phyloP scores from a whole-genome alignment of 2,888 invertebrate genomes.

The Ormyrus rosae region DNA sequence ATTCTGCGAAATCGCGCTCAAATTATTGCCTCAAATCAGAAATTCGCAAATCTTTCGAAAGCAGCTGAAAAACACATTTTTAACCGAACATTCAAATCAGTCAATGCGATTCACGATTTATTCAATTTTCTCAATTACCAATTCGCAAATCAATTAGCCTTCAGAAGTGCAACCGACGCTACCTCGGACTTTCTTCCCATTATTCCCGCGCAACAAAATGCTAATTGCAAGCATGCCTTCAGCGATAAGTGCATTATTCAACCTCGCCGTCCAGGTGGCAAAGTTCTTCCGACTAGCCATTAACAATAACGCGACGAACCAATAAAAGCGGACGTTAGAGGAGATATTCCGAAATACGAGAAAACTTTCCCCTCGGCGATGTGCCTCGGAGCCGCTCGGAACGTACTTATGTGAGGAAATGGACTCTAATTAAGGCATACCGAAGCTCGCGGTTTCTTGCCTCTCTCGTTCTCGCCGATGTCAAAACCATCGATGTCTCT shows the following conservation, averaged over 20 bases:
- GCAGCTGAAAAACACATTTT: too few species aligned
- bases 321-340: background rate
- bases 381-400: background rate
- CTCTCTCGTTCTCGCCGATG: background rate
- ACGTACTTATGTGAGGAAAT: slow-evolving; percentile 1
- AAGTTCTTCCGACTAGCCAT: background rate
- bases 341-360: slow-evolving; percentile 14
- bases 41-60: too few species aligned
- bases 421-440: slow-evolving; percentile 27
- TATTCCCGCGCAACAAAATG: background rate
- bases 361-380: slow-evolving; percentile 30
- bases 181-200: background rate
- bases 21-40: too few species aligned
- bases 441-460: background rate
- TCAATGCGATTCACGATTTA: too few species aligned
- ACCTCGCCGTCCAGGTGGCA: background rate
- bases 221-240: background rate
- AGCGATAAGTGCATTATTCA: background rate
- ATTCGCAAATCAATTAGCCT: too few species aligned
- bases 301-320: slow-evolving; percentile 30
- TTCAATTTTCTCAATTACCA: too few species aligned
- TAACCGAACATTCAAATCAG: too few species aligned
- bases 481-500: slow-evolving; percentile 18
- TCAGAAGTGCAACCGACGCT: too few species aligned
- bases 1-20: too few species aligned